Percentiles rank a stretch among this genome's conserved stretches.
phyloP scores from a whole-genome alignment of 2,888 invertebrate species.

The Tiliacea aurago region DNA sequence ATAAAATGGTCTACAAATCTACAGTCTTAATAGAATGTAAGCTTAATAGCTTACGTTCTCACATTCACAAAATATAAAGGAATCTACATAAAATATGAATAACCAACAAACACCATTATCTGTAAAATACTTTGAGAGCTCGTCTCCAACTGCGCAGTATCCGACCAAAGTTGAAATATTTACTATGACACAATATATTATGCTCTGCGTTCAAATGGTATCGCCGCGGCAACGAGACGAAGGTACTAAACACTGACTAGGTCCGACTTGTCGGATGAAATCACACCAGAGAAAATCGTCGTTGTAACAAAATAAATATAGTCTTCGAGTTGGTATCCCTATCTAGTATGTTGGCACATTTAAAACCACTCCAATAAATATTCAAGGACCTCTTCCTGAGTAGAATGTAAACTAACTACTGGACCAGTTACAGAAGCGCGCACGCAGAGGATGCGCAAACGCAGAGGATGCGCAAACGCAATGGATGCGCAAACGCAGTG shows the following conservation, averaged over 20 bases:
- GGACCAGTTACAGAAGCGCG: neutral
- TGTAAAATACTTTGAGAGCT: constrained; percentile 1
- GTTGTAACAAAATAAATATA: neutral
- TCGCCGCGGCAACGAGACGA: neutral
- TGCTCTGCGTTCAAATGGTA: constrained; percentile 49
- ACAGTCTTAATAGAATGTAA: too few relatives aligned
- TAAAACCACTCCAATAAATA: neutral
- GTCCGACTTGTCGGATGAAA: constrained; percentile 3
- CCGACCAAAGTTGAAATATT: constrained; percentile 59
- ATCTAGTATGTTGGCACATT: neutral
- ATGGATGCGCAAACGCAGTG: neutral
- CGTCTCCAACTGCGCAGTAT: constrained; percentile 16
- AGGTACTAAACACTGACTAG: constrained; percentile 54
- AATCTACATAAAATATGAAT: neutral
- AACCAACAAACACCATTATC: neutral
- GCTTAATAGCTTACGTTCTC: too few relatives aligned
- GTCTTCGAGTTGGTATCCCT: constrained; percentile 12
- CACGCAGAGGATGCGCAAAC: neutral
- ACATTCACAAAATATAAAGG: too few relatives aligned
- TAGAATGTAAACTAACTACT: constrained; percentile 1
- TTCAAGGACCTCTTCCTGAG: neutral
- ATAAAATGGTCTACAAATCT: too few relatives aligned
- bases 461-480: too few relatives aligned
- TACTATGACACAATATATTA: constrained; percentile 57
- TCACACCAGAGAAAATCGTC: constrained; percentile 4